Evolutionary conservation across 2,888 invertebrate species (phyloP), one percentile per base, ranked within the genome.

Genomic region (Drosophila lutescens): DNA sequence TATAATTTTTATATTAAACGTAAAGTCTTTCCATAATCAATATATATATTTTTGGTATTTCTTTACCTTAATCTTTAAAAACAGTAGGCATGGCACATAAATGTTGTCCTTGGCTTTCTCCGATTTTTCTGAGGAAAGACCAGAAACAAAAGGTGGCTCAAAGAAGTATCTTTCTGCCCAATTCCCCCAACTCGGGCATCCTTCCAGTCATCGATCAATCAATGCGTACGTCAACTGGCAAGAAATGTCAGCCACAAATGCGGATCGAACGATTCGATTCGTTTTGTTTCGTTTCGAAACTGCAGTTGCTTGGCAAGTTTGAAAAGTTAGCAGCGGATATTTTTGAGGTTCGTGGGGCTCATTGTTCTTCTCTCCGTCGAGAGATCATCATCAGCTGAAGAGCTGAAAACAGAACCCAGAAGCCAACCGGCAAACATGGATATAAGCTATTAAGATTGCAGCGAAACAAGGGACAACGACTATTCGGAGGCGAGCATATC

Each of bases 201-300:
- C 47, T 68, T 58, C 32, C 60, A 68, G 63, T 74, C 74, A 78
- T 78, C 76, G 67, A 80, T 77, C 78, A 76, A 86, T 77, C 77
- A 86, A 75, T 82, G 83, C 78, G 74, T 76, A 56, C 36, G 76
- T 82, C 86, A 82, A 77, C 53, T 63, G 63, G 50, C 61, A 55
- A 65, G 68, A 63, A 88, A 86, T 76, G 80, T 77, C 86, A 82
- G 50, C 75, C 69, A 75, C 79, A 81, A 79, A 81, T 81, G 81
- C 66, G 75, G 36, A 67, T 49, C 49, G 57, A 50, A 38, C 32
- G 44, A 36, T 43, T 51, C 15, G 23, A 50, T 34, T 34, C 32
- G 32, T 32, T 10, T 32, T 10, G 10, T 32, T 32, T 17, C 9
- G 26, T 26, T 10, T 51, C 13, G 23, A 50, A 38, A 15, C 20